Evolutionary conservation across 2,888 invertebrate genomes (phyloP).

Genomic region (Microplitis deprimator): DNA sequence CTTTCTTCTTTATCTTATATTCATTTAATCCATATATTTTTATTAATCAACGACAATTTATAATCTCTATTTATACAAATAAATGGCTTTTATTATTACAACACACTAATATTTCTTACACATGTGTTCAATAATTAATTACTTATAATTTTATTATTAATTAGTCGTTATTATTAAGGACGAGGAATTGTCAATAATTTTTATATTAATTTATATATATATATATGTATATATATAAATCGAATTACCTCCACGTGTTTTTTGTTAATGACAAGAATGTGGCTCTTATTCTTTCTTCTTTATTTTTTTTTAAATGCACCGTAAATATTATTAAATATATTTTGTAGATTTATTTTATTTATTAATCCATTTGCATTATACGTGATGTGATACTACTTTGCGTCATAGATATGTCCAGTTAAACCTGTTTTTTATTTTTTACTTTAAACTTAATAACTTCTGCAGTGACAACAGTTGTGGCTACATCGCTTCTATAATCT

Average conservation of each 20-base stretch:
- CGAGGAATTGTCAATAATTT: slow-evolving; percentile 19
- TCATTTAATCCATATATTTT: slow-evolving; percentile 49
- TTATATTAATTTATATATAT: not conserved
- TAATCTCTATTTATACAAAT: slow-evolving; percentile 63
- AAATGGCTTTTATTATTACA: slow-evolving; percentile 55
- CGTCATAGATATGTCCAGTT: slow-evolving; percentile 67
- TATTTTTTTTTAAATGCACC: slow-evolving; percentile 46
- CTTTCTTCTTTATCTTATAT: slow-evolving; percentile 19
- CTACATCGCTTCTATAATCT: slow-evolving; percentile 45
- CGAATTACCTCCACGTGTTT: slow-evolving; percentile 3
- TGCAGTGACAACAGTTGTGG: slow-evolving; percentile 65
- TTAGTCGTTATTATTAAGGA: slow-evolving; percentile 5
- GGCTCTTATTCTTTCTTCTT: not conserved
- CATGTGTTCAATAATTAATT: slow-evolving; percentile 54
- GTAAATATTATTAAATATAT: slow-evolving; percentile 48
- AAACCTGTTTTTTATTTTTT: slow-evolving; percentile 45
- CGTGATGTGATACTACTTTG: slow-evolving; percentile 57
- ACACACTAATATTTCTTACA: slow-evolving; percentile 57
- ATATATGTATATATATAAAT: slow-evolving; percentile 6
- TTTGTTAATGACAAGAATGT: slow-evolving; percentile 24
- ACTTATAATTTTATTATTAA: slow-evolving; percentile 33
- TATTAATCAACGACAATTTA: slow-evolving; percentile 54
- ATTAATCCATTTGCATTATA: slow-evolving; percentile 44
- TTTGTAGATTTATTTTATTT: slow-evolving; percentile 52
- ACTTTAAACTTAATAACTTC: slow-evolving; percentile 58